These are phyloP conservation scores for Carettochelys insculpta DNA, from an alignment of 2,113 vertebrate genomes.

Conservation along the genomic window DNA sequence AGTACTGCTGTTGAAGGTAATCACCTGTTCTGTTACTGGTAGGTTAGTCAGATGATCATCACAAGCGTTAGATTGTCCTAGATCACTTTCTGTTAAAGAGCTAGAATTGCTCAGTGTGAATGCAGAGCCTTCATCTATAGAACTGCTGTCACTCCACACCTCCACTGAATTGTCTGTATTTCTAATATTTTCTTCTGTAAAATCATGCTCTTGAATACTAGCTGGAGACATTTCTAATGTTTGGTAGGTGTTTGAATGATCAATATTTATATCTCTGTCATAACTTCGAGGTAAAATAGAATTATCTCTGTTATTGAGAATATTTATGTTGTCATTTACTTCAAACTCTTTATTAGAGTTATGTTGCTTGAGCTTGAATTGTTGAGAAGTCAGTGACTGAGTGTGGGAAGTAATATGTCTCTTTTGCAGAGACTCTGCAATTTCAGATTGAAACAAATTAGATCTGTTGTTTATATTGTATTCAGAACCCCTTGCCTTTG, in stretches of 20 bases:
- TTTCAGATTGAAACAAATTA: neutral
- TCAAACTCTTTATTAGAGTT: neutral
- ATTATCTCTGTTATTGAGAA: neutral
- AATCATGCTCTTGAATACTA: neutral
- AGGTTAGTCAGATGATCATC: neutral
- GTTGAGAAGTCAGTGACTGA: rapidly evolving
- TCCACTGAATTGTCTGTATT: neutral
- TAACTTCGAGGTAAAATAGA: neutral
- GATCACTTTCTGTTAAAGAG: slow-evolving; percentile 37
- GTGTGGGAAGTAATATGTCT: neutral
- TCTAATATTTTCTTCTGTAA: rapidly evolving
- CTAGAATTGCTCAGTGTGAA: slow-evolving; percentile 75
- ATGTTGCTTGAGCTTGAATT: neutral
- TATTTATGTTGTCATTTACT: rapidly evolving
- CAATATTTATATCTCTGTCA: neutral
- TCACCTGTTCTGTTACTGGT: rapidly evolving
- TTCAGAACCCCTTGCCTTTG: neutral
- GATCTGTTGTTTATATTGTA: neutral
- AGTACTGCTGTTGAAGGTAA: rapidly evolving
- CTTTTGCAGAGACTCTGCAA: neutral
- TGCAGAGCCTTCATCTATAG: slow-evolving; percentile 66
- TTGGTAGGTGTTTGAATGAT: neutral
- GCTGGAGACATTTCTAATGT: neutral
- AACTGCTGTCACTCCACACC: neutral
- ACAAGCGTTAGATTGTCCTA: neutral